Base-by-base conservation (phyloP, 2,113 vertebrate species). In the Oryzias javanicus region DNA sequence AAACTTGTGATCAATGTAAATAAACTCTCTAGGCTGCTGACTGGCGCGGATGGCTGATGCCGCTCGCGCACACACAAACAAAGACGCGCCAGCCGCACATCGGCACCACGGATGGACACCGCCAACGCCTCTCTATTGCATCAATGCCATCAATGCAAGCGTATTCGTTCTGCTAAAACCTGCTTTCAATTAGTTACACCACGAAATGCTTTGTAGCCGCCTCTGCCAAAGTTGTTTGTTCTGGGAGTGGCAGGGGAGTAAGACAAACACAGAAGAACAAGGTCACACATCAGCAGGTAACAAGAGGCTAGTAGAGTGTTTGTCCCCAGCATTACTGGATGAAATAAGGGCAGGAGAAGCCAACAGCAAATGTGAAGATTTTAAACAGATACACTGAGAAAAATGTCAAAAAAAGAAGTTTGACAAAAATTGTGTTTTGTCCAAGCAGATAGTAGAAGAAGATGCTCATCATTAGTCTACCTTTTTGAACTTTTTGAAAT, bases 221-320 rank as follows among this genome's bases (percentile, higher is more conserved):
- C 47, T 42, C 45, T 24, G 56, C 56, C 45, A 5, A 55, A 7
- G 66, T 48, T 86, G 66, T 87, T 86, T 89, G 81, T 64, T 24
- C 61, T 84, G 57, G 82, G 80, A 83, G 82, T 62, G 72, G 79
- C 73, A 41, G 53, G 10, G 53, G 67, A 76, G 69, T 68, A 83
- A 82, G 84, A 63, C 81, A 89, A 89, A 87, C 80, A 87, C 74
- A 19, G 3, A 5, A 62, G 61, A 80, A 67, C 62, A 64, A 79
- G 69, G 82, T 76, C 73, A 79, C 57, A 66, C 64, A 74, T 60
- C 60, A 41, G 56, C 66, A 67, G 71, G 74, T 62, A 60, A 56
- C 49, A 42, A 64, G 66, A 69, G 27, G 20, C 50, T 19, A 16
- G 25, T 17, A 14, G 52, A 54, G 48, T 56, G 65, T 74, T 83